These are phyloP conservation scores for Stenodera caucasica DNA, from an alignment of 2,888 invertebrate genomes.

Conservation along the genomic window DNA sequence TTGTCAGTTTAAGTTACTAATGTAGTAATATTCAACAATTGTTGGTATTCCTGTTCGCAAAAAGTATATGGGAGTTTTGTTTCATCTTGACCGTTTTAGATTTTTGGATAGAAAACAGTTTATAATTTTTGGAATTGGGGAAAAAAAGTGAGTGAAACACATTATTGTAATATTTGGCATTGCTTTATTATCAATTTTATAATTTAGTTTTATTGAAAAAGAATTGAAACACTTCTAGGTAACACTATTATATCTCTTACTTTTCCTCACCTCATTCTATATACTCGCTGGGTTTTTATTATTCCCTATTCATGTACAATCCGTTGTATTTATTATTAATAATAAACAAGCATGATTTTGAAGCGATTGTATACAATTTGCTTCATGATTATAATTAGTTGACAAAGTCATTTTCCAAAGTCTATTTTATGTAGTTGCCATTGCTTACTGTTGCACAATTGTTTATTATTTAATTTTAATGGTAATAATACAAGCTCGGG, in stretches of 20 bases:
- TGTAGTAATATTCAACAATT: background rate
- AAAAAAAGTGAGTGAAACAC: background rate
- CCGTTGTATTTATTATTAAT: background rate
- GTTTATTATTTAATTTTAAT: background rate
- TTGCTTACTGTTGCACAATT: background rate
- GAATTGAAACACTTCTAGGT: background rate
- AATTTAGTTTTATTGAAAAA: background rate
- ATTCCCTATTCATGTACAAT: background rate
- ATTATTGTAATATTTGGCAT: background rate
- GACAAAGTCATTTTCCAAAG: too few relatives aligned
- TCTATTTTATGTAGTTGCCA: background rate
- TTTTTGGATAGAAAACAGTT: background rate
- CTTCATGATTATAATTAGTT: too few relatives aligned
- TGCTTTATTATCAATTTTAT: background rate
- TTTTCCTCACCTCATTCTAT: background rate
- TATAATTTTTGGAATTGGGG: background rate
- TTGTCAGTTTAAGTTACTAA: background rate
- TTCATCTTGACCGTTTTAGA: background rate
- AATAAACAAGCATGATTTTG: background rate
- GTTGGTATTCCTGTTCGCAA: background rate
- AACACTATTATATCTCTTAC: background rate
- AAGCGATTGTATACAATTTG: too few relatives aligned
- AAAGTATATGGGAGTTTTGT: background rate
- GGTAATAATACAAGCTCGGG: background rate
- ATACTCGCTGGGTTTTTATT: background rate